Conservation (phyloP, 2,113 vertebrate genomes). For the Syrrhaptes paradoxus region DNA sequence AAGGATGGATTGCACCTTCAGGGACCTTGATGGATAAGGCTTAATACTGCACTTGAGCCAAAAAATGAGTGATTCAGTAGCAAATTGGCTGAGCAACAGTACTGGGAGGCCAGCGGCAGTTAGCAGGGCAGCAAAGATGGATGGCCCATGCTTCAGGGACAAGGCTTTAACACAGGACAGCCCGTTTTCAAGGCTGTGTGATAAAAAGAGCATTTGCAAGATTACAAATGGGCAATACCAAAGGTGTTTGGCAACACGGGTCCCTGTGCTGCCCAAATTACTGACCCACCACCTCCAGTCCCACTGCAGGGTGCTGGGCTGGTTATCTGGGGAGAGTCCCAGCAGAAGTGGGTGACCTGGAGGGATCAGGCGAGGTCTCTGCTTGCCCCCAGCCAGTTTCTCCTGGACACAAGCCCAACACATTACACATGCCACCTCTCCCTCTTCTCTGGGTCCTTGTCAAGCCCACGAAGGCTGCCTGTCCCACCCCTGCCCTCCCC, state of each 20-base stretch:
- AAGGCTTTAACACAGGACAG: background rate
- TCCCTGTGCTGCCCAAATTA: background rate
- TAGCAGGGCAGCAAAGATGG: background rate
- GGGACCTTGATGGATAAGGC: background rate
- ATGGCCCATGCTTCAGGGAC: background rate
- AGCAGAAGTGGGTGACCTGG: background rate
- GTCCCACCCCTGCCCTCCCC: background rate
- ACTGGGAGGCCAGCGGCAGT: background rate
- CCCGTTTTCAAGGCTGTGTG: background rate
- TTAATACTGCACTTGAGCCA: background rate
- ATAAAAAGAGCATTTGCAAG: background rate
- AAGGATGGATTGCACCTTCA: background rate
- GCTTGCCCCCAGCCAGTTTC: background rate
- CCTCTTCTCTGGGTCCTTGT: background rate
- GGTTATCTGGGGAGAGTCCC: background rate
- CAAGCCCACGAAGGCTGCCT: background rate
- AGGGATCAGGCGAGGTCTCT: background rate
- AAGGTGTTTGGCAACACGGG: background rate
- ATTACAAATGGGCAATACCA: accelerated
- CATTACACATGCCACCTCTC: background rate
- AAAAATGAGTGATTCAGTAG: background rate
- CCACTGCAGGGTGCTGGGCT: background rate
- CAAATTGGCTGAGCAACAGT: background rate
- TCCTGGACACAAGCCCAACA: background rate
- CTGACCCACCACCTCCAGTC: background rate